Percentiles rank a stretch among this genome's conserved stretches.
These are phyloP conservation scores for Cryptophagus acutangulus DNA, from an alignment of 2,888 invertebrate species.

Conservation along the genomic window DNA sequence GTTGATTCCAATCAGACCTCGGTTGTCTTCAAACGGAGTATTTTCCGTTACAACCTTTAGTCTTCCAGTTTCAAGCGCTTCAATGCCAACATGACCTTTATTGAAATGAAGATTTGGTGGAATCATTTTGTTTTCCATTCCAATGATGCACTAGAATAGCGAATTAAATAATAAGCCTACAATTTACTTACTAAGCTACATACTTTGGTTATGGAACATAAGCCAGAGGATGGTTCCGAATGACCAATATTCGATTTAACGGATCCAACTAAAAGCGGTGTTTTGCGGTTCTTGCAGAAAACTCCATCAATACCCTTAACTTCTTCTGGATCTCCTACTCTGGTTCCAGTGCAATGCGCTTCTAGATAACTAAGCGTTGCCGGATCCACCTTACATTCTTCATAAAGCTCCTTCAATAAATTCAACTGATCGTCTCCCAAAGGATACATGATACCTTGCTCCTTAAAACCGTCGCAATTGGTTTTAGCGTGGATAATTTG, in stretches of 20 bases:
- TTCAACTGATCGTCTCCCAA: slow-evolving; percentile 55
- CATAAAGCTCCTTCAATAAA: slow-evolving; percentile 60
- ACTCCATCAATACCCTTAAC: slow-evolving; percentile 74
- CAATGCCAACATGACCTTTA: slow-evolving; percentile 50
- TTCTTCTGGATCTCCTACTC: slow-evolving; percentile 90
- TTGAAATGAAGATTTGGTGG: slow-evolving; percentile 82
- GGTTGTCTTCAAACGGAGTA: slow-evolving; percentile 57
- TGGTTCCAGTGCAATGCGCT: slow-evolving; percentile 80
- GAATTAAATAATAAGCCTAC: too few species aligned
- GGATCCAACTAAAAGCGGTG: slow-evolving; percentile 75
- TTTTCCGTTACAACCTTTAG: slow-evolving; percentile 69
- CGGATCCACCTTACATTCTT: slow-evolving; percentile 67
- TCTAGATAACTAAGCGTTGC: slow-evolving; percentile 71
- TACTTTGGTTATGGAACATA: slow-evolving; percentile 62
- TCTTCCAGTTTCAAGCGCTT: slow-evolving; percentile 58
- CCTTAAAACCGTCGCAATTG: slow-evolving; percentile 44
- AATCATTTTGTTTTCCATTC: slow-evolving; percentile 73
- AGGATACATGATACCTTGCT: slow-evolving; percentile 44
- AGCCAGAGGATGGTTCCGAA: slow-evolving; percentile 79
- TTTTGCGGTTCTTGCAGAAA: slow-evolving; percentile 66
- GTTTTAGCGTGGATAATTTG: slow-evolving; percentile 43
- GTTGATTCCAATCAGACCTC: slow-evolving; percentile 76
- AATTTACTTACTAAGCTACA: too few species aligned
- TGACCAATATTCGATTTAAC: slow-evolving; percentile 95
- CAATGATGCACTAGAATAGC: too few species aligned